Conservation (phyloP, 2,797 vertebrate genomes). For the Cyclopterus lumpus region DNA sequence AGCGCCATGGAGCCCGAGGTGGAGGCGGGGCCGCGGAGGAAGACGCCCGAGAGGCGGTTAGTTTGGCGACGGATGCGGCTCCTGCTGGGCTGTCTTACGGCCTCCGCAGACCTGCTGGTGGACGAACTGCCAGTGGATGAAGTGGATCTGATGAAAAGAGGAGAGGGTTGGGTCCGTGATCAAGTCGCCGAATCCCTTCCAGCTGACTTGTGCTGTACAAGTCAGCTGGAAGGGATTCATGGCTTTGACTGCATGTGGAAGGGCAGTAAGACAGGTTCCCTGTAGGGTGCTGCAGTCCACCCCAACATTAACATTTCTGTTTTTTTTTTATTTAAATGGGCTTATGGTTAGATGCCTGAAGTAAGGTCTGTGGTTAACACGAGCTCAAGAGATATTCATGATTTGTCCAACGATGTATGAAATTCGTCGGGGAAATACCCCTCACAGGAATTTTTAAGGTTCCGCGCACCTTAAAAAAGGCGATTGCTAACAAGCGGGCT, state of each 20-base stretch:
- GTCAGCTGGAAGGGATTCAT: too few species aligned
- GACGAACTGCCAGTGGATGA: conserved; percentile 67
- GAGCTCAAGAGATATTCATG: neutral
- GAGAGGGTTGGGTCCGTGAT: neutral
- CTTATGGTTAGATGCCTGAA: neutral
- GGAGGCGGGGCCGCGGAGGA: conserved; percentile 69
- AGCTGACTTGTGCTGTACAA: neutral
- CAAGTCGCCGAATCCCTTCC: neutral
- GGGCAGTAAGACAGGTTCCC: neutral
- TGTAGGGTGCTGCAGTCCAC: neutral
- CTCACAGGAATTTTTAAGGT: neutral
- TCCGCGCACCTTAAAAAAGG: neutral
- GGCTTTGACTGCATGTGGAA: neutral
- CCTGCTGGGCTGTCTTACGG: conserved; percentile 77
- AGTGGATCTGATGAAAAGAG: conserved; percentile 70
- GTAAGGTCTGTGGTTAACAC: neutral
- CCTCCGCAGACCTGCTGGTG: conserved; percentile 69
- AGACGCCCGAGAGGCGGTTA: conserved; percentile 85
- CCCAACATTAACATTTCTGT: neutral
- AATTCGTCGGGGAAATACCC: neutral
- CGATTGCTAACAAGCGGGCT: neutral
- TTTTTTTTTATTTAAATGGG: neutral
- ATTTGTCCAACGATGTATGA: too few species aligned
- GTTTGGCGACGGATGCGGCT: conserved; percentile 80
- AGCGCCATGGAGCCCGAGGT: conserved; percentile 61